Conservation (phyloP, 2,797 vertebrate genomes). For the Amazona finschi region DNA sequence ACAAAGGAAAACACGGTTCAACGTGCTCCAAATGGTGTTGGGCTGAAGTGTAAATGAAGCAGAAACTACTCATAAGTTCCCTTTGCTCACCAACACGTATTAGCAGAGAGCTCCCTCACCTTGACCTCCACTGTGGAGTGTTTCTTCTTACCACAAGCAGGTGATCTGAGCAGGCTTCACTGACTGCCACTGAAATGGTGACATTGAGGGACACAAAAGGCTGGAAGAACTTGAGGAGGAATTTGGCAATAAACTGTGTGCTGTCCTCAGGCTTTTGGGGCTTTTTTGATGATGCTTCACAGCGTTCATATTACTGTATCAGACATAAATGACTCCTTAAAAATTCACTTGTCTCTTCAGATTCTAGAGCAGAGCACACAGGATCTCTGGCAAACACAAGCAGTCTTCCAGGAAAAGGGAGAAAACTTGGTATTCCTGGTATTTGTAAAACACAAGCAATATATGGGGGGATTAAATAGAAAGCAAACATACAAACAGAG, state of each 20-base stretch:
- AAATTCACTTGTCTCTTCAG: not conserved
- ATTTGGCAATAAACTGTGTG: not conserved
- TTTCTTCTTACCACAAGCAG: not conserved
- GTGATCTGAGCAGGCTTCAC: not conserved
- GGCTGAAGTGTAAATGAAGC: not conserved
- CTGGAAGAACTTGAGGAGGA: not conserved
- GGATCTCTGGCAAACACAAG: not conserved
- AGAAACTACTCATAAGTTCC: not conserved
- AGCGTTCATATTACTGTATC: not conserved
- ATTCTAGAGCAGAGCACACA: not conserved
- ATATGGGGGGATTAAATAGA: not conserved
- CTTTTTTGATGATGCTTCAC: not conserved
- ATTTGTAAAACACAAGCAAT: not conserved
- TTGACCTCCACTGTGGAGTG: not conserved
- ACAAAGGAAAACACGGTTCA: not conserved
- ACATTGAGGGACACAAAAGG: not conserved
- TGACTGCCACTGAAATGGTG: not conserved
- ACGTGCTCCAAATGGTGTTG: not conserved
- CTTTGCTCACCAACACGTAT: not conserved
- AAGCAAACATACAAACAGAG: not conserved
- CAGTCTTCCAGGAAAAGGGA: not conserved
- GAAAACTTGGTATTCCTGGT: fast-evolving
- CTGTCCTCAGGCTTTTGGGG: not conserved
- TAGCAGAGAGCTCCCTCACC: not conserved
- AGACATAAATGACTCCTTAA: not conserved